Conservation (phyloP, 1,140 invertebrate genomes). For the Asbolus verrucosus region DNA sequence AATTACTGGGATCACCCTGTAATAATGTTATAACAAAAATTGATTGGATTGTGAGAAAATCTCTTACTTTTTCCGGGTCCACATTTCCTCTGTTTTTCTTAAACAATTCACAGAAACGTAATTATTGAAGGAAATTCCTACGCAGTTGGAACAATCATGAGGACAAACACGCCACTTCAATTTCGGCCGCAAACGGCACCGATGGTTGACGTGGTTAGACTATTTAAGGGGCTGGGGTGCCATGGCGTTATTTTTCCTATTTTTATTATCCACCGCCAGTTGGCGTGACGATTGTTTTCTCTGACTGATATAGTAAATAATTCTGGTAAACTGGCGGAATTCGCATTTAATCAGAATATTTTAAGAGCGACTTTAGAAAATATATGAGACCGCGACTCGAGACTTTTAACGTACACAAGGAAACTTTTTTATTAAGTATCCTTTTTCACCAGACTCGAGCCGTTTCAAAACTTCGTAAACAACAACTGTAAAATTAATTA, state of each 20-base stretch:
- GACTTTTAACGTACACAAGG: neutral
- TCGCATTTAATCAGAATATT: constrained; percentile 21
- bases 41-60: too few relatives aligned
- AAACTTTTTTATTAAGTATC: constrained; percentile 28
- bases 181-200: constrained; percentile 30
- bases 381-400: constrained; percentile 4
- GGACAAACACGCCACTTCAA: constrained; percentile 21
- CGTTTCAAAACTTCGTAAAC: constrained; percentile 23
- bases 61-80: too few relatives aligned
- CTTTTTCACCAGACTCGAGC: neutral
- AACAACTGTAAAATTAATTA: constrained; percentile 39
- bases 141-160: neutral
- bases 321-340: neutral
- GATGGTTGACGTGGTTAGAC: constrained; percentile 36
- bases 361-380: neutral
- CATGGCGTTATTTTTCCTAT: constrained; percentile 29
- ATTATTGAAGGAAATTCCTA: constrained; percentile 26
- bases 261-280: constrained; percentile 35
- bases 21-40: too few relatives aligned
- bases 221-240: constrained; percentile 19
- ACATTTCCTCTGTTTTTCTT: neutral
- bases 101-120: neutral
- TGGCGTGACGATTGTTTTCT: constrained; percentile 38
- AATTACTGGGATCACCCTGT: too few relatives aligned
- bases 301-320: neutral